Conservation (phyloP, 2,113 vertebrate species). For the Sapayoa aenigma region DNA sequence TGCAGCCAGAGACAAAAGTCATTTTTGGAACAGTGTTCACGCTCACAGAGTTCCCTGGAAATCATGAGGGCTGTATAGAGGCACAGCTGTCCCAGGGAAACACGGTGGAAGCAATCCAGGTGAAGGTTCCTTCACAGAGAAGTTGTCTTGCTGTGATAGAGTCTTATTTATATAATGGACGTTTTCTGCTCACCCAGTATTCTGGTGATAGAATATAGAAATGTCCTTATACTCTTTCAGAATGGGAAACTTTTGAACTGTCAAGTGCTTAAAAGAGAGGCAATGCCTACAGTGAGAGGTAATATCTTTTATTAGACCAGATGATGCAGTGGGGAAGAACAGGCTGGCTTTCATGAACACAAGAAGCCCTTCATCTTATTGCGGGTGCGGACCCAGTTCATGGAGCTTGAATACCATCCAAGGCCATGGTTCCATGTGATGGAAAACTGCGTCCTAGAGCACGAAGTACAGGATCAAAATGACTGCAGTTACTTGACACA, state of each 20-base stretch:
- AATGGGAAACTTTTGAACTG: neutral
- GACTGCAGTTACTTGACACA: neutral
- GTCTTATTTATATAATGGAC: neutral
- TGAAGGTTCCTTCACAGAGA: neutral
- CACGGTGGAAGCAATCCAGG: neutral
- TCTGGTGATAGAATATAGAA: neutral
- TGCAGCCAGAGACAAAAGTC: neutral
- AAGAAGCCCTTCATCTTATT: neutral
- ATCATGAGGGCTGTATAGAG: fast-evolving
- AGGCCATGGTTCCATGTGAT: neutral
- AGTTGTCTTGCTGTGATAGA: neutral
- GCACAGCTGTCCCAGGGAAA: neutral
- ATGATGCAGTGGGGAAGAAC: neutral
- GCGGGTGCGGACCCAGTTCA: neutral
- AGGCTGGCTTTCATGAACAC: neutral
- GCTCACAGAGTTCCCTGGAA: neutral
- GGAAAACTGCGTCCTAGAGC: neutral
- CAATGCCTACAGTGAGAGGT: neutral
- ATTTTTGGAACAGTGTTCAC: neutral
- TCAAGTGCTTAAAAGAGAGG: neutral
- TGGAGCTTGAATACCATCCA: neutral
- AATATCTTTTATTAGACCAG: conserved; percentile 3
- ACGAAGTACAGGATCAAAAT: neutral
- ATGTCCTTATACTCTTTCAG: neutral
- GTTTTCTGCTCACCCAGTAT: neutral